A percentile compares a stretch with the other conserved stretches of the same genome.
Evolutionary conservation across 2,113 vertebrate genomes (phyloP).

Genomic region (Prinia subflava): DNA sequence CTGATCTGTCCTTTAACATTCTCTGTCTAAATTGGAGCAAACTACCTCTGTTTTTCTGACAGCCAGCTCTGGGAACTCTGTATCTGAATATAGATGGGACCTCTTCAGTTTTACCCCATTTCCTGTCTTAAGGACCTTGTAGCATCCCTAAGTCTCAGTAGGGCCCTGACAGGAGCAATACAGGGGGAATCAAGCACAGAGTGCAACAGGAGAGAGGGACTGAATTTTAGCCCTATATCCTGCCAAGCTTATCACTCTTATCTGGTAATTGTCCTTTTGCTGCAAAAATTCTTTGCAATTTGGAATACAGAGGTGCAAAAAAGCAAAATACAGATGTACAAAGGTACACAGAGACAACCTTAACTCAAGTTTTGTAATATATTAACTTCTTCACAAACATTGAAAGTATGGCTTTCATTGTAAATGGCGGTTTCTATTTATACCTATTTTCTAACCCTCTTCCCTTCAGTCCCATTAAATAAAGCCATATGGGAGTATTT

Average conservation of each 20-base stretch:
- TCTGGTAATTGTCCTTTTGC: not conserved
- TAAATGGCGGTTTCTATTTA: not conserved
- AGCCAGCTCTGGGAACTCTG: not conserved
- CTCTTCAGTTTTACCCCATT: not conserved
- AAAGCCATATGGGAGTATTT: not conserved
- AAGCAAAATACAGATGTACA: not conserved
- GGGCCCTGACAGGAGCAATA: not conserved
- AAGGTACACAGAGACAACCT: not conserved
- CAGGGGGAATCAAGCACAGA: not conserved
- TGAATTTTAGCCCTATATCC: not conserved
- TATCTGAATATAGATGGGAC: not conserved
- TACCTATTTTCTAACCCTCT: not conserved
- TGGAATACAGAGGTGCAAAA: not conserved
- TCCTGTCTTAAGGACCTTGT: accelerated
- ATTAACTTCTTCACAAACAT: not conserved
- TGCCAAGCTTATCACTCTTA: not conserved
- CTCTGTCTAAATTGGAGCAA: not conserved
- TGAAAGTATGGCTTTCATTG: not conserved
- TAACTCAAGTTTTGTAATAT: not conserved
- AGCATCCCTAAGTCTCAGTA: not conserved
- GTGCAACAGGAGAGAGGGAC: not conserved
- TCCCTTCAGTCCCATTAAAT: not conserved
- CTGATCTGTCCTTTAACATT: not conserved
- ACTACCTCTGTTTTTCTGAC: not conserved
- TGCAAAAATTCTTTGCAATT: not conserved